Evolutionary conservation across 1,140 invertebrate species (phyloP).

Genomic region (Monomorium pharaonis): DNA sequence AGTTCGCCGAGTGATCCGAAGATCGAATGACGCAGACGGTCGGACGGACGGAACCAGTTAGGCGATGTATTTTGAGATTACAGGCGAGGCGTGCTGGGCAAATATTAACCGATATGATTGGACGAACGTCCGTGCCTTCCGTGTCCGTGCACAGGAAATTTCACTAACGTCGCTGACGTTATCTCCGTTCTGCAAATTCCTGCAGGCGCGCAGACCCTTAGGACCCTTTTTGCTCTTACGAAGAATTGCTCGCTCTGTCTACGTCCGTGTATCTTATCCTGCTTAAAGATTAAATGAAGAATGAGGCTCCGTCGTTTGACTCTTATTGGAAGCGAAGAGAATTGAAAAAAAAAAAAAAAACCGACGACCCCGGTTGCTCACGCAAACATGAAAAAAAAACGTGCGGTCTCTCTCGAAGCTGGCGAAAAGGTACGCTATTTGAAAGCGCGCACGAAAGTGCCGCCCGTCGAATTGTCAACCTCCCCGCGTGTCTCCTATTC

Average conservation of each 20-base stretch:
- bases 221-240: not conserved
- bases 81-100: not conserved
- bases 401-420: not conserved
- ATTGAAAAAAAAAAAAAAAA: not conserved
- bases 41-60: conserved; percentile 4
- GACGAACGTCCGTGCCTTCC: not conserved
- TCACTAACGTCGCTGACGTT: not conserved
- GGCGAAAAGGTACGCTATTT: not conserved
- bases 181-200: not conserved
- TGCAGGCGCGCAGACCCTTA: not conserved
- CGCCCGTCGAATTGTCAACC: conserved; percentile 29
- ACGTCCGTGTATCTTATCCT: not conserved
- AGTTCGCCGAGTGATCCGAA: conserved; percentile 1
- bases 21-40: conserved; percentile 8
- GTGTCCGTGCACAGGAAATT: not conserved
- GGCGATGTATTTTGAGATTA: conserved; percentile 22
- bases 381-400: not conserved
- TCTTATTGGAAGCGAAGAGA: not conserved
- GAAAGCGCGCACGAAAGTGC: not conserved
- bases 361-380: not conserved
- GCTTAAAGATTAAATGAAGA: not conserved
- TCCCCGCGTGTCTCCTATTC: conserved; percentile 32
- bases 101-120: conserved; percentile 45
- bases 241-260: not conserved
- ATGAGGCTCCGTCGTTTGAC: not conserved